Evolutionary conservation across 2,113 vertebrate species (phyloP), one percentile per base, ranked within the genome.

Genomic region (Marmota flaviventris): DNA sequence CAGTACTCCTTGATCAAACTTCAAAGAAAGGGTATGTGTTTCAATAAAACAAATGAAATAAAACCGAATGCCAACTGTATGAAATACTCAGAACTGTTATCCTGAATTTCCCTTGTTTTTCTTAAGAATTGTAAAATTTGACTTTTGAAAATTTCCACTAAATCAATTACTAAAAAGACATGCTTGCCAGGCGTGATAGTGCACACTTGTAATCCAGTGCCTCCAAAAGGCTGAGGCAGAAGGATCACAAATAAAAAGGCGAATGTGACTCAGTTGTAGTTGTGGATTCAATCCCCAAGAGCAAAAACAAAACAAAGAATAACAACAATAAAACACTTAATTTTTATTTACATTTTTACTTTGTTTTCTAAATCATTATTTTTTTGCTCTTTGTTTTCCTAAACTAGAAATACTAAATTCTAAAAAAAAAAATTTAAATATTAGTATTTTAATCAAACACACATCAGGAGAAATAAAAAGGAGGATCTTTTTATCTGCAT

Each of bases 21-120:
- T 96, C 94, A 96, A 97, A 96, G 88, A 89, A 93, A 95, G 14
- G 22, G 8, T 63, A 89, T 42, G 37, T 89, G 32, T 89, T 95
- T 73, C 73, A 85, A 67, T 88, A 78, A 92, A 82, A 89, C 70
- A 11, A 42, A 78, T 87, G 90, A 76, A 70, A 85, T 34, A 95
- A 91, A 83, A 37, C 32, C 83, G 39, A 85, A 67, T 42, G 48
- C 69, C 67, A 88, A 79, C 42, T 93, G 91, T 61, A 77, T 53
- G 58, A 90, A 96, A 76, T 14, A 94, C 75, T 95, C 27, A 42
- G 37, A 86, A 87, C 29, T 93, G 27, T 85, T 58, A 93, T 27
- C 25, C 34, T 85, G 48, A 93, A 91, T 78, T 93, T 78, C 63
- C 42, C 24, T 63, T 83, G 13, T 53, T 83, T 93, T 77, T 91